phyloP scores from a whole-genome alignment of 2,113 vertebrate species.

The Ariopsis seemanni region DNA sequence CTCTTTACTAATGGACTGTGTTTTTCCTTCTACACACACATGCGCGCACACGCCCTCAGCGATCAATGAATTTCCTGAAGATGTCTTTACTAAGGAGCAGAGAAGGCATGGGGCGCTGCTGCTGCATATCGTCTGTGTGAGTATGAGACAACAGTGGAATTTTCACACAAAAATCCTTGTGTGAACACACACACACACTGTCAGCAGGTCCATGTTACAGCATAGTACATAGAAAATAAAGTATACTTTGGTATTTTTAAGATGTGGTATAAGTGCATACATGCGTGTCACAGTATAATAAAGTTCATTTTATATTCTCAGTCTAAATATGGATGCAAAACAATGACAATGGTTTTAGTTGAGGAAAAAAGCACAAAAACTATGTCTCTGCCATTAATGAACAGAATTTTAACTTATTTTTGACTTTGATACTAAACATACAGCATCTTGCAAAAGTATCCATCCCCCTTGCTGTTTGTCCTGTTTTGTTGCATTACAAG shows the following conservation, averaged over 20 bases:
- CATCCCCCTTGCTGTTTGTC: too few species aligned
- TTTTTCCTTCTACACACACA: background rate
- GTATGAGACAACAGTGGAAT: slow-evolving; percentile 39
- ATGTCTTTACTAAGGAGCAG: slow-evolving; percentile 72
- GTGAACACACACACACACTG: background rate
- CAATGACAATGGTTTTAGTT: background rate
- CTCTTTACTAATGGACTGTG: background rate
- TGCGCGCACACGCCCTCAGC: slow-evolving; percentile 51
- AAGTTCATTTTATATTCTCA: background rate
- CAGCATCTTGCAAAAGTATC: too few species aligned
- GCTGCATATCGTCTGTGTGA: slow-evolving; percentile 77
- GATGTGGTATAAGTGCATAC: background rate
- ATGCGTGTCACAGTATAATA: background rate
- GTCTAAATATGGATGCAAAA: background rate
- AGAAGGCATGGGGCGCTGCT: slow-evolving; percentile 72
- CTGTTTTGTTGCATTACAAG: too few species aligned
- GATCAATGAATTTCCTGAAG: slow-evolving; percentile 75
- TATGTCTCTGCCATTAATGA: background rate
- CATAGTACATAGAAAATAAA: background rate
- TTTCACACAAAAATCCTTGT: background rate
- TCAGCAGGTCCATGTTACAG: background rate
- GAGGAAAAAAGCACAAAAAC: background rate
- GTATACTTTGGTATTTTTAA: background rate
- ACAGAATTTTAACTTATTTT: too few species aligned
- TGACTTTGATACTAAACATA: too few species aligned